Evolutionary conservation across 1,140 invertebrate genomes (phyloP), one percentile per base, ranked within the genome.

Genomic region (Caenorhabditis elegans): DNA sequence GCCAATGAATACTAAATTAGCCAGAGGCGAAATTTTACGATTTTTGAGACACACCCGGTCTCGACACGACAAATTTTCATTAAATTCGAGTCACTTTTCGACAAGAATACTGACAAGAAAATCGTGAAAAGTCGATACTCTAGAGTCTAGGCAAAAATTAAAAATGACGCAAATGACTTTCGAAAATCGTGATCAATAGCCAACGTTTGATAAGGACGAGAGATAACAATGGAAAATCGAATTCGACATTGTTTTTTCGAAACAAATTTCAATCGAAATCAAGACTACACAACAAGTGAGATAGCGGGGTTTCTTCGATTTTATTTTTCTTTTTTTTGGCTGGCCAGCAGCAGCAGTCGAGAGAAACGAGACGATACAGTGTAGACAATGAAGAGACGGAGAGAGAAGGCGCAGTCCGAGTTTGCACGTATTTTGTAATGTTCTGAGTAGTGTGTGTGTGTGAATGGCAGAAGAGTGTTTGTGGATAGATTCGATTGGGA

Each of bases 381-480:
- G 6, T 3, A 39, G 0, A 39, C 24, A 11, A 17, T 13, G 34
- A 8, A 19, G 34, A 70, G 34, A 70, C 34, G 34, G 15, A 15
- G 34, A 70, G 60, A 70, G 60, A 17, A n/a, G n/a, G 3, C 34
- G 39, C 34, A 70, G 60, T 70, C 10, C 28, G 26, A 70, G 60
- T 70, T 70, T 24, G 60, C 60, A 70, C 60, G 60, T 70, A 70
- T 36, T 70, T 70, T 70, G 53, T 70, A 34, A 39, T 34, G 60
- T 60, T 60, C 34, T 70, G 60, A 31, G 34, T 22, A 2, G 10
- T 8, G 60, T 10, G 53, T 60, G 26, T 4, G 53, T 5, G 5
- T 6, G 2, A 31, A 17, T 60, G 53, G 10, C 26, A 60, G 28
- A 22, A 60, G 26, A 26, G 17, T 19, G 34, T 48, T 48, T 48